These are phyloP conservation scores for Periophthalmus magnuspinnatus DNA, from an alignment of 2,797 vertebrate species.

Conservation along the genomic window DNA sequence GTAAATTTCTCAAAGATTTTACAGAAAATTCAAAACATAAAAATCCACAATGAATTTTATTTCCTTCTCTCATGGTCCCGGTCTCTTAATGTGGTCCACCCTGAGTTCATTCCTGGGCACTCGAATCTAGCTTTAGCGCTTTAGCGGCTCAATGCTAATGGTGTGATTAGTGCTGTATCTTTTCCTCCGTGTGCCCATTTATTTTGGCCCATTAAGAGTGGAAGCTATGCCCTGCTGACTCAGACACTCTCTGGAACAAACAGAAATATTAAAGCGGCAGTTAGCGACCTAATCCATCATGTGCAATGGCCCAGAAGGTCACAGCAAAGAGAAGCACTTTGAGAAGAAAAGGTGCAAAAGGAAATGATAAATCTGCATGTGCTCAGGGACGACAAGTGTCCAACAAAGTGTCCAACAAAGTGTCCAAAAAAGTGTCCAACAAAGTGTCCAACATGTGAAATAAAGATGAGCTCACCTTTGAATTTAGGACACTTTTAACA, in stretches of 20 bases:
- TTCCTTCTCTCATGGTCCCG: slow-evolving; percentile 36
- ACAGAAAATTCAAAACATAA: slow-evolving; percentile 16
- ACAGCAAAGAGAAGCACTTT: slow-evolving; percentile 45
- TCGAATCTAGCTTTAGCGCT: slow-evolving; percentile 67
- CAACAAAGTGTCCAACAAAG: neutral
- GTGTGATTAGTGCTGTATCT: slow-evolving; percentile 71
- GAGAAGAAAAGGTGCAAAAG: slow-evolving; percentile 53
- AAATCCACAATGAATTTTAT: slow-evolving; percentile 1
- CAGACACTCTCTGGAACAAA: slow-evolving; percentile 77
- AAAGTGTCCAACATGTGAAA: slow-evolving; percentile 12
- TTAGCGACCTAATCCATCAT: slow-evolving; percentile 71
- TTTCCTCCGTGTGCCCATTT: slow-evolving; percentile 71
- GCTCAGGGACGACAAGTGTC: slow-evolving; percentile 28
- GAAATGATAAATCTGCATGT: slow-evolving; percentile 50
- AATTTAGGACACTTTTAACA: neutral
- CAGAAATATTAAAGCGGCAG: slow-evolving; percentile 74
- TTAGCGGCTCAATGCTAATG: slow-evolving; percentile 72
- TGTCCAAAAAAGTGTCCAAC: no score
- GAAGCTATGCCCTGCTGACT: slow-evolving; percentile 75
- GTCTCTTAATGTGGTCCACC: slow-evolving; percentile 66
- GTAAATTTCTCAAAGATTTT: slow-evolving; percentile 13
- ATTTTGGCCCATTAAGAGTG: slow-evolving; percentile 74
- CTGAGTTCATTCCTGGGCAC: slow-evolving; percentile 59
- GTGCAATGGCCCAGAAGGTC: slow-evolving; percentile 64
- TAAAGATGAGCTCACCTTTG: neutral